phyloP scores from a whole-genome alignment of 1,140 invertebrate species.

The Nasonia giraulti region DNA sequence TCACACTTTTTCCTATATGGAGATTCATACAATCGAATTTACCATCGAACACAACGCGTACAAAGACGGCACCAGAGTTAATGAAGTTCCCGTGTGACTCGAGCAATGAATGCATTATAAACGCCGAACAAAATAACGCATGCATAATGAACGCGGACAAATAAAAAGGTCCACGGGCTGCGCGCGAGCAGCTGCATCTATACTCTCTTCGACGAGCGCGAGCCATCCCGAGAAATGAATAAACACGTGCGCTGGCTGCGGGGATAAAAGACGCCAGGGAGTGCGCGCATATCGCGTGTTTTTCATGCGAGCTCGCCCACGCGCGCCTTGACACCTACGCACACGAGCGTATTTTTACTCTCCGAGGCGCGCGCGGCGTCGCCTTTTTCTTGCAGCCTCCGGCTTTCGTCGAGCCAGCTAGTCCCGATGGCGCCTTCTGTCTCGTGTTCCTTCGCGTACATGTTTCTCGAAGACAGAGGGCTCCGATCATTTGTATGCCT shows the following conservation, averaged over 20 bases:
- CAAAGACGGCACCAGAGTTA: not conserved
- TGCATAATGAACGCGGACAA: not conserved
- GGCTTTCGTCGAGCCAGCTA: not conserved
- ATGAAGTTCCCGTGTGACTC: not conserved
- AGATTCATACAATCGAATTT: not conserved
- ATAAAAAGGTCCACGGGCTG: not conserved
- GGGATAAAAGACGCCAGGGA: not conserved
- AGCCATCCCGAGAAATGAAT: not conserved
- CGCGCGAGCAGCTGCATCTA: not conserved
- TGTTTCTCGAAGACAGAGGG: not conserved
- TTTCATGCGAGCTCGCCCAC: slow-evolving; percentile 17
- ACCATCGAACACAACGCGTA: not conserved
- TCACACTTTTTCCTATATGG: not conserved
- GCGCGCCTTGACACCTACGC: not conserved
- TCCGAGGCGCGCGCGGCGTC: slow-evolving; percentile 9
- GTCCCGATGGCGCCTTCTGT: not conserved
- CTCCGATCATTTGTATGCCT: not conserved
- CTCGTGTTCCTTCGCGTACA: not conserved
- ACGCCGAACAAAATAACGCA: not conserved
- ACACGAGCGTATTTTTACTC: slow-evolving; percentile 62
- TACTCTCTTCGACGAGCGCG: not conserved
- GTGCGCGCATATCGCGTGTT: not conserved
- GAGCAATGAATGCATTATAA: not conserved
- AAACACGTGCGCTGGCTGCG: not conserved
- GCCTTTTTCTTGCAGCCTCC: not conserved